These are phyloP conservation scores for Spinibarbus caldwelli DNA, from an alignment of 2,797 vertebrate genomes.

Conservation along the genomic window DNA sequence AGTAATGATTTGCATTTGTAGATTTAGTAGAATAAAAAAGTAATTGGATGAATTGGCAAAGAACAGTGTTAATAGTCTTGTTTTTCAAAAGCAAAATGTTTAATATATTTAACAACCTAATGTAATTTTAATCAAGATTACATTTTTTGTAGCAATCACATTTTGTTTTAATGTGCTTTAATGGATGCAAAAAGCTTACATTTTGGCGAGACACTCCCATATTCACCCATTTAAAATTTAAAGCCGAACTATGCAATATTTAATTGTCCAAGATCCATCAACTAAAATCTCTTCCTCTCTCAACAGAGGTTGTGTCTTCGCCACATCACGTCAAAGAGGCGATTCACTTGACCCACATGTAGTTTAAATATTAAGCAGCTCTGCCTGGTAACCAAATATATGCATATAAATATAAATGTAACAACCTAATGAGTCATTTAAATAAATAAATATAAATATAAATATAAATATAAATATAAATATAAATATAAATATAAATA, in stretches of 20 bases:
- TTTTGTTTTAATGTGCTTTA: not conserved
- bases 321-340: constrained; percentile 59
- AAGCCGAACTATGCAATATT: constrained; percentile 17
- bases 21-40: not conserved
- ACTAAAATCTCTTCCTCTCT: not conserved
- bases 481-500: no score
- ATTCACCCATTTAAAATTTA: not conserved
- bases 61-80: not conserved
- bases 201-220: not conserved
- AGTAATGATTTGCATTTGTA: not conserved
- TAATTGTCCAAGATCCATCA: not conserved
- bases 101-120: not conserved
- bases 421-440: not conserved
- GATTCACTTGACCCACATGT: constrained; percentile 64
- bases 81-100: not conserved
- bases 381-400: constrained; percentile 74
- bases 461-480: not conserved
- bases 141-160: not conserved
- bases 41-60: not conserved
- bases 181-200: constrained; percentile 3
- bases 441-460: no score
- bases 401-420: constrained; percentile 16
- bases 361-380: constrained; percentile 79
- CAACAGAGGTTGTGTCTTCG: constrained; percentile 31
- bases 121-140: not conserved